phyloP scores from a whole-genome alignment of 1,140 invertebrate genomes.

The Ridgeia piscesae region DNA sequence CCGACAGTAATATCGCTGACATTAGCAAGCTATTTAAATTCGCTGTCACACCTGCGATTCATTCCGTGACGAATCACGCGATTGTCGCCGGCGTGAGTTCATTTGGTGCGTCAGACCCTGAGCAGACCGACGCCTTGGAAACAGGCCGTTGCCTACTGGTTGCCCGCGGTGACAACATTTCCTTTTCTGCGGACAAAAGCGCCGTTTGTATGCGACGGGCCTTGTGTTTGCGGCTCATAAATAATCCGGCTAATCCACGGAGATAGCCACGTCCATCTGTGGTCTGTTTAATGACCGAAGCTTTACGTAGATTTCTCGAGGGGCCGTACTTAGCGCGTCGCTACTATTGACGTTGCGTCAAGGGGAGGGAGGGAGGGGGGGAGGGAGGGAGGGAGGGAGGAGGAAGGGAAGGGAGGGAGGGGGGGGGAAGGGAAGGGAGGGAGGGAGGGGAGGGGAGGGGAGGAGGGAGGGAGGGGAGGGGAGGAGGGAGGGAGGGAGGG shows the following conservation, averaged over 20 bases:
- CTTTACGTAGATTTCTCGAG: not conserved
- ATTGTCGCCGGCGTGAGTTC: not conserved
- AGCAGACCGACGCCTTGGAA: not conserved
- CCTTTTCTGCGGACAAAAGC: not conserved
- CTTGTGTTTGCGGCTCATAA: not conserved
- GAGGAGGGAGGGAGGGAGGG: too few relatives aligned
- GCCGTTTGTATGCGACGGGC: not conserved
- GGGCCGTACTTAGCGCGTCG: not conserved
- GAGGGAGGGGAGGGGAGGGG: too few relatives aligned
- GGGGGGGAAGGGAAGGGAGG: too few relatives aligned
- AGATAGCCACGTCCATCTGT: not conserved
- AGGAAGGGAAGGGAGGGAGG: too few relatives aligned
- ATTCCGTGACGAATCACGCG: not conserved
- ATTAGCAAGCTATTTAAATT: too few relatives aligned
- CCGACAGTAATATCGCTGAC: too few relatives aligned
- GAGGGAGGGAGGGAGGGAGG: too few relatives aligned
- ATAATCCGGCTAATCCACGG: not conserved
- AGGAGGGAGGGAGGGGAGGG: too few relatives aligned
- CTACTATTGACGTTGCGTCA: not conserved
- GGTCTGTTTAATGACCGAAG: not conserved
- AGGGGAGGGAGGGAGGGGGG: too few relatives aligned
- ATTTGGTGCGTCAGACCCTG: not conserved
- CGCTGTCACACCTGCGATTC: too few relatives aligned
- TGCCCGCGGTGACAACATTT: not conserved
- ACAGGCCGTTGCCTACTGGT: not conserved